These are phyloP conservation scores for Adelphocoris suturalis DNA, from an alignment of 2,888 invertebrate species.

Conservation along the genomic window DNA sequence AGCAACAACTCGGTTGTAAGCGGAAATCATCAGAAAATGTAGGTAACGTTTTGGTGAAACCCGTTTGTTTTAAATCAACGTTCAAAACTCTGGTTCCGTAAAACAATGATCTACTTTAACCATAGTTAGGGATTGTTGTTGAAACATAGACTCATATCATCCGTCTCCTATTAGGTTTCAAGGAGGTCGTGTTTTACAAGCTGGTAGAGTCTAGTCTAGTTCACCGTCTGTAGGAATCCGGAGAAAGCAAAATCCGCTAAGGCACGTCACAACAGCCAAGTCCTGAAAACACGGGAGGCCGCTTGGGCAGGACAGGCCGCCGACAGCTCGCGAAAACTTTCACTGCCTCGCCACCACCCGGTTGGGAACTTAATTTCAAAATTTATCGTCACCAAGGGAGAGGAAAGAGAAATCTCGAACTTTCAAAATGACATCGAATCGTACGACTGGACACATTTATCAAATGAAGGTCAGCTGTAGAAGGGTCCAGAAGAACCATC, in stretches of 20 bases:
- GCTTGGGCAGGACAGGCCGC: background rate
- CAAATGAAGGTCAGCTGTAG: background rate
- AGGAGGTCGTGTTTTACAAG: background rate
- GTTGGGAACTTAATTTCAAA: conserved; percentile 3
- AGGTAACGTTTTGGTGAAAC: too few relatives aligned
- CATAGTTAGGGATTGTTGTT: too few relatives aligned
- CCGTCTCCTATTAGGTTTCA: too few relatives aligned
- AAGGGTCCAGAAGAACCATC: background rate
- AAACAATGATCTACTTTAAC: too few relatives aligned
- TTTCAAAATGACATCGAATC: background rate
- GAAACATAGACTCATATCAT: too few relatives aligned
- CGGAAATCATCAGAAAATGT: too few relatives aligned
- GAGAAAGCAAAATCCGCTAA: conserved; percentile 35
- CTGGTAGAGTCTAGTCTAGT: background rate
- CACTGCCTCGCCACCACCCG: background rate
- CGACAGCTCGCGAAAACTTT: conserved; percentile 30
- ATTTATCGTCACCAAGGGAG: background rate
- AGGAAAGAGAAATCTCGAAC: background rate
- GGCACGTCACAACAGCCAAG: background rate
- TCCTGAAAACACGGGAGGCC: conserved; percentile 20
- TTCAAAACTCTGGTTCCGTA: too few relatives aligned
- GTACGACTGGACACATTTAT: background rate
- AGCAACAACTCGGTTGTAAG: too few relatives aligned
- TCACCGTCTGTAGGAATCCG: background rate
- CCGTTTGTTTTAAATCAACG: too few relatives aligned